Evolutionary conservation across 2,888 invertebrate genomes (phyloP), one percentile per base, ranked within the genome.

Genomic region (Charanyca ferruginea): DNA sequence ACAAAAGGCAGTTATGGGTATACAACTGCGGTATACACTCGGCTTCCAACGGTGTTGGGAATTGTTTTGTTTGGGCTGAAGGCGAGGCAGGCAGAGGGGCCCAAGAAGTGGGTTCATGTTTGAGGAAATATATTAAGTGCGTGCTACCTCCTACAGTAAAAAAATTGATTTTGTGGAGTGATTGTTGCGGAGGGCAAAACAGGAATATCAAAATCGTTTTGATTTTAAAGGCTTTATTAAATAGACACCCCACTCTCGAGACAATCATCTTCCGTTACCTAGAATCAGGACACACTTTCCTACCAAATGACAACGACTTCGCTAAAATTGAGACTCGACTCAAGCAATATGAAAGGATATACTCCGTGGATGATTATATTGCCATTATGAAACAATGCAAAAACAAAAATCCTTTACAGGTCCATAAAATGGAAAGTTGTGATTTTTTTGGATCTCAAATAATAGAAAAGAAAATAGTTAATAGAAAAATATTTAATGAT

Each of bases 1-100:
- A 77, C 38, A 77, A 77, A 74, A 32, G 74, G 23, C 74, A 77
- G 54, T 51, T 74, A 45, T 70, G 67, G 73, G 22, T 76, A 8
- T 76, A 76, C 52, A 76, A 73, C 47, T 52, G 71, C 47, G 73
- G 69, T 35, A 71, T 77, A 44, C 73, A 74, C 52, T 47, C 54
- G n/a, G 74, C 54, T 23, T 70, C 70, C 25, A 57, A 60, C 47
- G 68, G 57, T 48, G 41, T 23, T 41, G 75, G 57, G 16, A 45
- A 65, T 51, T 74, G 63, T 61, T 59, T 52, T 42, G 55, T 72
- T 23, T 72, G 75, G 75, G 57, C 69, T 28, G 76, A 76, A 48
- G 61, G 69, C 20, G 66, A 76, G 32, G 73, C 73, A 35, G 75
- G 73, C 18, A 44, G 73, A 51, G 76, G 73, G 38, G 62, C 73